Evolutionary conservation across 2,888 invertebrate species (phyloP).

Genomic region (Cephus sareptanus): DNA sequence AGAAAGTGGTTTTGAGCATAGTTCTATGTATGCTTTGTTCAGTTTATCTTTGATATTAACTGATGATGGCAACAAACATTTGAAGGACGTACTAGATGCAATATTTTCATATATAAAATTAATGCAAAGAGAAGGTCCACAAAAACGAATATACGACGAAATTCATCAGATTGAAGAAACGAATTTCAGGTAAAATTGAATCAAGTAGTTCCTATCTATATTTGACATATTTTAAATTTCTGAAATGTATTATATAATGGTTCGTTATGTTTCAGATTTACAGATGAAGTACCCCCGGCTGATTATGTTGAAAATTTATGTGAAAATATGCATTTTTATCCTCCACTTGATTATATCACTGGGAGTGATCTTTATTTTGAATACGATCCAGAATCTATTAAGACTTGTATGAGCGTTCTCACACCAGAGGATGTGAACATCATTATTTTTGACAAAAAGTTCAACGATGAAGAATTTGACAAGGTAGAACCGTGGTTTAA

Average conservation of each 20-base stretch:
- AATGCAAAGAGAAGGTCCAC: constrained; percentile 75
- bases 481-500: constrained; percentile 85
- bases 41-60: constrained; percentile 80
- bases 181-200: constrained; percentile 61
- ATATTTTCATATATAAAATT: constrained; percentile 85
- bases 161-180: constrained; percentile 75
- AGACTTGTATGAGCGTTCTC: constrained; percentile 72
- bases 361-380: constrained; percentile 81
- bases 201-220: background rate
- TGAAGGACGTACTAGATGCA: constrained; percentile 79
- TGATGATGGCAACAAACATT: constrained; percentile 77
- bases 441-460: constrained; percentile 75
- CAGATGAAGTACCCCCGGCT: constrained; percentile 76
- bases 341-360: constrained; percentile 81
- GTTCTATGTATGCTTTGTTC: constrained; percentile 82
- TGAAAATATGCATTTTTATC: constrained; percentile 84
- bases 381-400: constrained; percentile 78
- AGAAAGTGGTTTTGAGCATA: constrained; percentile 82
- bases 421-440: constrained; percentile 77
- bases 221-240: background rate
- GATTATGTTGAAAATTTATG: constrained; percentile 84
- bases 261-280: constrained; percentile 70
- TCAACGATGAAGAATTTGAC: constrained; percentile 70
- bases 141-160: constrained; percentile 72
- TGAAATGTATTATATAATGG: background rate